Evolutionary conservation across 30 jellyfish, hydroid and myxozoan species (phyloP), one percentile per base, ranked within the genome.

Genomic region (Pseudorhiza aurosa): DNA sequence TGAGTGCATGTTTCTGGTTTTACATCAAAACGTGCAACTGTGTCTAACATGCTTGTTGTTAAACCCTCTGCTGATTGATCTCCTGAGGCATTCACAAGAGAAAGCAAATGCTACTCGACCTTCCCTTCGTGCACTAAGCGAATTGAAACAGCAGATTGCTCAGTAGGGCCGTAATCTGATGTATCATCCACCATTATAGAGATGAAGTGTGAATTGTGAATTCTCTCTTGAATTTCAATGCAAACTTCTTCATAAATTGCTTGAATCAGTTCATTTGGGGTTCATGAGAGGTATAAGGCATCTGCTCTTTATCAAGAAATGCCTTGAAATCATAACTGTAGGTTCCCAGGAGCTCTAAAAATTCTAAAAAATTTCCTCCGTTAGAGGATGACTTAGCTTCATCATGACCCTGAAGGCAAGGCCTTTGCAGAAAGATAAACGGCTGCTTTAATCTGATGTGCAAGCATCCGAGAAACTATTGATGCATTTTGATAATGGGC

Each of bases 131-230:
- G 32, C 5, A 77, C 22, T 15, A 58, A 32, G 29, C 70, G 26
- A 32, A 74, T 58, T 40, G 79, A 74, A 28, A 74, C 53, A 4
- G 45, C 87, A 30, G 87, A 77, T 27, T 77, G 89, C 32, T 57
- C 71, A 18, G 64, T 32, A 28, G 58, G 58, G 31, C 89, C 43
- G n/a, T 22, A 33, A 46, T 77, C 81, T 55, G 82, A 58, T 4
- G 82, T 77, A 42, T 60, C 82, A 26, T 77, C 89, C 70, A 77
- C 59, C 89, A 77, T 58, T 6, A 74, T 40, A 22, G 79, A 51
- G 12, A 74, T 29, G 58, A 28, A 74, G 21, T 36, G 8, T 1
- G 87, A 74, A 12, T 18, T 35, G 17, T 29, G 65, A 39, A 51
- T 35, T n/a, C 87, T 24, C 27, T 74, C 43, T n/a, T 77, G 82